phyloP scores from a whole-genome alignment of 30 jellyfish, hydroid and myxozoan species.

The Turritopsis dohrnii region DNA sequence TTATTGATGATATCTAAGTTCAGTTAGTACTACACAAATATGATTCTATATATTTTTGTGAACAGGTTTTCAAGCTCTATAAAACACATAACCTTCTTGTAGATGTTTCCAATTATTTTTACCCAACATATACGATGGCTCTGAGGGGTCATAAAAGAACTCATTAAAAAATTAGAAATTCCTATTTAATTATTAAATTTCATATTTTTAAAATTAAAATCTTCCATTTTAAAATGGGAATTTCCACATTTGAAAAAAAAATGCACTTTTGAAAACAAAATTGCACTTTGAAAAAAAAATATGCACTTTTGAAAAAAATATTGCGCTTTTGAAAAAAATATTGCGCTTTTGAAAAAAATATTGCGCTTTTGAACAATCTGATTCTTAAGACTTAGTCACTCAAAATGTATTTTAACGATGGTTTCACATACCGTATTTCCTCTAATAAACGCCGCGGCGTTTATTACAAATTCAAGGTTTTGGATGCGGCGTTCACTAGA shows the following conservation, averaged over 20 bases:
- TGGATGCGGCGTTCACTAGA: too few species aligned
- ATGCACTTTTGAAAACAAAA: not conserved
- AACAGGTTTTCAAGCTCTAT: too few species aligned
- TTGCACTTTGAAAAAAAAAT: not conserved
- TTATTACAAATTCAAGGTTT: too few species aligned
- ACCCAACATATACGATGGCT: not conserved
- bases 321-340: too few species aligned
- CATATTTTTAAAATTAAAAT: not conserved
- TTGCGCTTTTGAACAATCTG: not conserved
- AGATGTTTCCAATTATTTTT: too few species aligned
- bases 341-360: too few species aligned
- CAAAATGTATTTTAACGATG: not conserved
- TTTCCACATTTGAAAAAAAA: not conserved
- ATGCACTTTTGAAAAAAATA: not conserved
- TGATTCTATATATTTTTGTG: too few species aligned
- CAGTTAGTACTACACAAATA: too few species aligned
- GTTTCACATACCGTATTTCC: too few species aligned
- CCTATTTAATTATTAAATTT: not conserved
- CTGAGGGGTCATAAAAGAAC: not conserved
- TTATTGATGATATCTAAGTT: too few species aligned
- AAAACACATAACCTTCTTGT: too few species aligned
- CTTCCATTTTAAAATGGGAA: not conserved
- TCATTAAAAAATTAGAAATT: not conserved
- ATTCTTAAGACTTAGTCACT: not conserved
- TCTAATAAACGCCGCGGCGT: too few species aligned